Evolutionary conservation across 2,888 invertebrate genomes (phyloP).

Genomic region (Sipunculus nudus): DNA sequence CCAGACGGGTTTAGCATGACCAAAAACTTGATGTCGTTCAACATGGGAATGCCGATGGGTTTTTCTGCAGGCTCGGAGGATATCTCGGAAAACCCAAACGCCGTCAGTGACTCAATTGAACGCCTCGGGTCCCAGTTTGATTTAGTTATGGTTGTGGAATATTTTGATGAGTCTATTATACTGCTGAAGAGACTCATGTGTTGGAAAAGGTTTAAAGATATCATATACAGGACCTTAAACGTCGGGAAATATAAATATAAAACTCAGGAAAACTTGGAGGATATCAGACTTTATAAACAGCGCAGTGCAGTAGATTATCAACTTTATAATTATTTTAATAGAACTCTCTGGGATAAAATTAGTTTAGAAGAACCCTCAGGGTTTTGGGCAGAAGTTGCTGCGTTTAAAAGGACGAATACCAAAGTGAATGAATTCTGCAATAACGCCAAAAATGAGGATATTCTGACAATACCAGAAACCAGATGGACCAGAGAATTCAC

Average conservation of each 20-base stretch:
- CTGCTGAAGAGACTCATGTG: constrained; percentile 59
- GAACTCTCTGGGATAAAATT: constrained; percentile 54
- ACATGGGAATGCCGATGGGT: constrained; percentile 59
- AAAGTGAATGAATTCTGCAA: constrained; percentile 16
- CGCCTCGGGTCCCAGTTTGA: constrained; percentile 50
- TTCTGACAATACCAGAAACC: constrained; percentile 13
- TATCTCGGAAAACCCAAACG: constrained; percentile 35
- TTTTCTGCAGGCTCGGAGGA: constrained; percentile 48
- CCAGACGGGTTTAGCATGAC: constrained; percentile 58
- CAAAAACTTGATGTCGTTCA: constrained; percentile 57
- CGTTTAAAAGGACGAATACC: constrained; percentile 9
- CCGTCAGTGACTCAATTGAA: constrained; percentile 44
- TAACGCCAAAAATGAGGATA: not conserved
- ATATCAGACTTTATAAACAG: constrained; percentile 45
- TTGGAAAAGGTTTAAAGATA: constrained; percentile 61
- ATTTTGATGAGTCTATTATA: constrained; percentile 61
- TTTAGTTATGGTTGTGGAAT: constrained; percentile 61
- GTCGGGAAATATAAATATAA: constrained; percentile 36
- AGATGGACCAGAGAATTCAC: constrained; percentile 8
- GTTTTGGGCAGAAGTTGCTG: constrained; percentile 41
- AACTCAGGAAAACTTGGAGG: constrained; percentile 26
- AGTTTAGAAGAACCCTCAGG: constrained; percentile 38
- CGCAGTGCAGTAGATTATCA: constrained; percentile 56
- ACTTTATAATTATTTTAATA: constrained; percentile 58
- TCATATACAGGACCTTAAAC: constrained; percentile 53